Evolutionary conservation across 2,888 invertebrate genomes (phyloP).

Genomic region (Stenolophus ochropezus): DNA sequence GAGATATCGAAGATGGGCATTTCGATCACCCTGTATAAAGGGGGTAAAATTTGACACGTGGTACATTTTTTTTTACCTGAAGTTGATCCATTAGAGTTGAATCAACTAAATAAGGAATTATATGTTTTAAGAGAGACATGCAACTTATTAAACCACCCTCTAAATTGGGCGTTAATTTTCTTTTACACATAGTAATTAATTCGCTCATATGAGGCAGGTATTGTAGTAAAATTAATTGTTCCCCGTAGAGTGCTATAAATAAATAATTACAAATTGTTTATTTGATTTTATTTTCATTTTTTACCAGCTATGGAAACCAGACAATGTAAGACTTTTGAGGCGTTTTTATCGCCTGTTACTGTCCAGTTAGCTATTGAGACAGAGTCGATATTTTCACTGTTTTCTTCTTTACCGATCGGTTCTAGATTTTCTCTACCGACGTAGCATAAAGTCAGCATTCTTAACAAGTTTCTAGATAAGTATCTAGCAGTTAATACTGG

Average conservation of each 20-base stretch:
- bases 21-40: too few species aligned
- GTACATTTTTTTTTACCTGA: conserved; percentile 80
- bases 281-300: too few species aligned
- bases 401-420: conserved; percentile 70
- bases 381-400: conserved; percentile 73
- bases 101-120: conserved; percentile 89
- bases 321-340: conserved; percentile 91
- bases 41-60: too few species aligned
- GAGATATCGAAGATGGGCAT: too few species aligned
- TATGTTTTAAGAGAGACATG: conserved; percentile 85
- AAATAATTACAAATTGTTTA: neutral
- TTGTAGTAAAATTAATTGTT: conserved; percentile 90
- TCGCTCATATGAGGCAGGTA: conserved; percentile 94
- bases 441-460: conserved; percentile 96
- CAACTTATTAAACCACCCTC: conserved; percentile 93
- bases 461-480: conserved; percentile 91
- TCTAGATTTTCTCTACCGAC: conserved; percentile 86
- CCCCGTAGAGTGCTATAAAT: conserved; percentile 84
- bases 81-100: conserved; percentile 90
- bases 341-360: conserved; percentile 87
- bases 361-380: conserved; percentile 80
- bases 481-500: conserved; percentile 95
- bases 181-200: conserved; percentile 86
- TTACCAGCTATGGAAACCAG: conserved; percentile 90
- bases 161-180: conserved; percentile 86